Percentiles rank a stretch among this genome's conserved stretches.
Evolutionary conservation across 2,797 vertebrate genomes (phyloP).

Genomic region (Schizothorax lantsangensis): DNA sequence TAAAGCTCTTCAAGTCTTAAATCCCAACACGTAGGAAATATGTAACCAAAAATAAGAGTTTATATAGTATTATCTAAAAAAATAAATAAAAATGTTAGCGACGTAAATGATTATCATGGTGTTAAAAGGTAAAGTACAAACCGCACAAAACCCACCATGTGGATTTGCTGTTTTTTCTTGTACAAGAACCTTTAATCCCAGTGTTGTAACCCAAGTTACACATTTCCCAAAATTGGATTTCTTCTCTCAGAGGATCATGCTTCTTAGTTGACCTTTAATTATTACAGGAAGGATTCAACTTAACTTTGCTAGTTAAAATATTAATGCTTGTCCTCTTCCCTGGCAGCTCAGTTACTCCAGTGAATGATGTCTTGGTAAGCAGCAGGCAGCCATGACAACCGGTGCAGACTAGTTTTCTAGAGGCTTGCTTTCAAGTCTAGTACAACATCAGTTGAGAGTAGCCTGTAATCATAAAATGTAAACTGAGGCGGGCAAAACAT

Average conservation of each 20-base stretch:
- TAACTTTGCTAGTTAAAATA: not conserved
- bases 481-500: not conserved
- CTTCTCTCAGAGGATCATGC: not conserved
- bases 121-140: not conserved
- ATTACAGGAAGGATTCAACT: not conserved
- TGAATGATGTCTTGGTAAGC: not conserved
- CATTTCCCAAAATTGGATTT: not conserved
- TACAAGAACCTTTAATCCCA: not conserved
- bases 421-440: not conserved
- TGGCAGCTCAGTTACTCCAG: not conserved
- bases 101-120: no score
- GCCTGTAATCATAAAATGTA: constrained; percentile 6
- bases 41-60: not conserved
- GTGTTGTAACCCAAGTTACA: not conserved
- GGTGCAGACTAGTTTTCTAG: constrained; percentile 47
- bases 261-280: not conserved
- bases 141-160: not conserved
- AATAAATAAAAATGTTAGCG: not conserved
- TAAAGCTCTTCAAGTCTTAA: not conserved
- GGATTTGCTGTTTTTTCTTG: not conserved
- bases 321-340: not conserved
- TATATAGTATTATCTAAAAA: not conserved
- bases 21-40: not conserved
- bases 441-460: not conserved
- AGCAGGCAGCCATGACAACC: constrained; percentile 2